Evolutionary conservation across 1,140 invertebrate species (phyloP).

Genomic region (Leptinotarsa lineolata): DNA sequence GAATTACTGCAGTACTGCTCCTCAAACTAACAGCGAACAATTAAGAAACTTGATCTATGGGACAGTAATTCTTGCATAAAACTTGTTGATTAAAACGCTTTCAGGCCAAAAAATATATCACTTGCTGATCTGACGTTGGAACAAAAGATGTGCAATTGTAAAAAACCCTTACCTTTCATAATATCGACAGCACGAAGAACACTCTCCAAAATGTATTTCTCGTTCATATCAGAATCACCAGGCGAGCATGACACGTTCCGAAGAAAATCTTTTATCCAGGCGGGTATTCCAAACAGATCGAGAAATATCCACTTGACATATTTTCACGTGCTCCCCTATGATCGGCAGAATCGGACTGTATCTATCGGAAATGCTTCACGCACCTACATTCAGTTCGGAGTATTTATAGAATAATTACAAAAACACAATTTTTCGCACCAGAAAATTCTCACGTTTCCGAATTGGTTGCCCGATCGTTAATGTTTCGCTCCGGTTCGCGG

Average conservation of each 20-base stretch:
- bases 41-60: no score
- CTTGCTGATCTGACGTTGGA: no score
- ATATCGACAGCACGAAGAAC: not conserved
- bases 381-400: not conserved
- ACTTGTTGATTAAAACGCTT: no score
- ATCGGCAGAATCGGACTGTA: not conserved
- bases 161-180: not conserved
- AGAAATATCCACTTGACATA: conserved; percentile 2
- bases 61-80: no score
- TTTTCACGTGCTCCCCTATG: not conserved
- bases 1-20: no score
- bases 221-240: not conserved
- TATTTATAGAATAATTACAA: not conserved
- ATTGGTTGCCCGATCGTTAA: no score
- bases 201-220: not conserved
- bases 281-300: not conserved
- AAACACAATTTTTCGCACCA: not conserved
- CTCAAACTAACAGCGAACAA: no score
- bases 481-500: no score
- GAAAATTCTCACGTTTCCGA: no score
- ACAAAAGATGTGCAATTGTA: no score
- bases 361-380: not conserved
- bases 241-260: not conserved
- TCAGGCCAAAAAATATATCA: no score
- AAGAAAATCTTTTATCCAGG: not conserved